phyloP scores from a whole-genome alignment of 2,797 vertebrate genomes.

The Otolemur crassicaudatus region DNA sequence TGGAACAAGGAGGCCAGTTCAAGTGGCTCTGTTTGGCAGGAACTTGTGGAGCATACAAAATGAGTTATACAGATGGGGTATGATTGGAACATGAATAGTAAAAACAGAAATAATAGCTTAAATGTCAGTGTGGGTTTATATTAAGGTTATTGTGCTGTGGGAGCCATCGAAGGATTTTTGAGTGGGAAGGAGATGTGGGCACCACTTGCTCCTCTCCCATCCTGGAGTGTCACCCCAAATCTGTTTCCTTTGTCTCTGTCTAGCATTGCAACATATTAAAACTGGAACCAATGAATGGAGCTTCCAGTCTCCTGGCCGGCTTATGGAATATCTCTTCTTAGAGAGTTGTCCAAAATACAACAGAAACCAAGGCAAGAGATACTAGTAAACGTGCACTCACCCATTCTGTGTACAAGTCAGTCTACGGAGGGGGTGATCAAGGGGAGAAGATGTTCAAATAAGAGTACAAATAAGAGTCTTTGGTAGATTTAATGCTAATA shows the following conservation, averaged over 20 bases:
- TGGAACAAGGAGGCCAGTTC: background rate
- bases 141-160: background rate
- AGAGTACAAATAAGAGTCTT: background rate
- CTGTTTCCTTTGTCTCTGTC: conserved; percentile 51
- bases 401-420: background rate
- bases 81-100: background rate
- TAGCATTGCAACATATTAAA: background rate
- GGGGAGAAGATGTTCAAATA: background rate
- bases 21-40: background rate
- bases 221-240: background rate
- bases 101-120: background rate
- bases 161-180: background rate
- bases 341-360: conserved; percentile 37
- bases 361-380: background rate
- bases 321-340: background rate
- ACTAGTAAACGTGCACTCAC: background rate
- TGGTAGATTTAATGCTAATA: background rate
- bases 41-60: background rate
- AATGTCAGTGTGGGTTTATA: background rate
- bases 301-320: background rate
- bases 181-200: background rate
- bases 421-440: background rate
- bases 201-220: background rate
- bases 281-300: conserved; percentile 7
- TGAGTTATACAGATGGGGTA: background rate